Evolutionary conservation across 2,888 invertebrate species (phyloP).

Genomic region (Lymantria monacha): DNA sequence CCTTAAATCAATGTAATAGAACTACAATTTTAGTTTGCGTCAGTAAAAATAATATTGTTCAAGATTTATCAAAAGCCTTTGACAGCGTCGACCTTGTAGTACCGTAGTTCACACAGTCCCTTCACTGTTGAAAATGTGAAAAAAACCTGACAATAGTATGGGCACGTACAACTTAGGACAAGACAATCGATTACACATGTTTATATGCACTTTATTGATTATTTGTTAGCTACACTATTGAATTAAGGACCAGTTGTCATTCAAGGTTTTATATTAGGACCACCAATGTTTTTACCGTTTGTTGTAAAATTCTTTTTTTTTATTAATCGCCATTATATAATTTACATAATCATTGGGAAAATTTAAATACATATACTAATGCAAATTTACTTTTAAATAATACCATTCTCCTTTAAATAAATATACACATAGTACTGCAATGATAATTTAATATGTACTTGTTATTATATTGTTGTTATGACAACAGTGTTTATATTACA

Average conservation of each 20-base stretch:
- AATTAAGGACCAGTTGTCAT: constrained; percentile 64
- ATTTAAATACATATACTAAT: too few relatives aligned
- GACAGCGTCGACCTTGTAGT: constrained; percentile 71
- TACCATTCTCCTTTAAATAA: too few relatives aligned
- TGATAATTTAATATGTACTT: too few relatives aligned
- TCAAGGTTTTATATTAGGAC: constrained; percentile 52
- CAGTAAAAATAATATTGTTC: constrained; percentile 26
- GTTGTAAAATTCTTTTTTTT: constrained; percentile 23
- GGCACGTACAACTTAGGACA: constrained; percentile 66
- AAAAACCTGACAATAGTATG: constrained; percentile 71
- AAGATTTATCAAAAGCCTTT: constrained; percentile 63
- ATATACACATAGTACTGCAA: too few relatives aligned
- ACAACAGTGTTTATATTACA: too few relatives aligned
- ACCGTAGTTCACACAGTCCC: constrained; percentile 77
- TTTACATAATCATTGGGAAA: too few relatives aligned
- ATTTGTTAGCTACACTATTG: constrained; percentile 62
- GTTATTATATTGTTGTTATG: too few relatives aligned
- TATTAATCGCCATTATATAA: too few relatives aligned
- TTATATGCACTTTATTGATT: constrained; percentile 75
- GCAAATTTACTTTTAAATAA: too few relatives aligned
- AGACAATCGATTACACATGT: constrained; percentile 76
- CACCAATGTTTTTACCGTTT: constrained; percentile 37
- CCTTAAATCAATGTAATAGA: constrained; percentile 11
- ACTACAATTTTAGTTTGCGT: constrained; percentile 1
- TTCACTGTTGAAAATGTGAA: constrained; percentile 77